Evolutionary conservation across 1,140 invertebrate species (phyloP), one percentile per base, ranked within the genome.

Genomic region (Macrocentrus cingulum): DNA sequence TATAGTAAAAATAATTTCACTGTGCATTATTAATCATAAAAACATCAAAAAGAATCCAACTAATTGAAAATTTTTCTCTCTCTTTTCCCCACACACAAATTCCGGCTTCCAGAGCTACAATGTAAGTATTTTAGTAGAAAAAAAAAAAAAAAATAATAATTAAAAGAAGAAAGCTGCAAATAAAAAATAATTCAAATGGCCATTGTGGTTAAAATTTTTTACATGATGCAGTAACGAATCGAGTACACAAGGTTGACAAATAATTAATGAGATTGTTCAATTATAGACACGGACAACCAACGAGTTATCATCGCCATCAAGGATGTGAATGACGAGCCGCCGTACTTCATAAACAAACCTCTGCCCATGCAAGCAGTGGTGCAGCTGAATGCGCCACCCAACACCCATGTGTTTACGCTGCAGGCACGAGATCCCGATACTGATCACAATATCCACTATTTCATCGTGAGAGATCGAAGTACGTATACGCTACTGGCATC

Each of bases 291-390:
- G 57, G 93, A 95, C 82, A 95, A 95, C 80, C 94, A 97, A 72
- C 85, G 93, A 29, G 92, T 97, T 8, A 95, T 96, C 64, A 95
- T 96, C 69, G 91, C 94, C 77, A 91, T 96, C 56, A 92, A 93
- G 78, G 94, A 97, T 77, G 90, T 95, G n/a, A 97, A 97, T 76
- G 94, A 96, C 76, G 94, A 97, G 78, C 88, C 91, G 1, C 94
- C 94, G 1, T 95, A 96, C 77, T 97, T 97, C 81, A 95, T 97
- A 81, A 97, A 96, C 78, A 84, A 91, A 2, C 94, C 94, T 0
- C 79, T 95, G 57, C 94, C 94, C n/a, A 96, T 97, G 93, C 91
- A 96, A 77, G 92, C 94, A 2, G 93, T 96, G 49, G 94, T 97
- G 0, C 93, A 96, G 71, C 83, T 96, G 13, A 97, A 97, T 70